These are phyloP conservation scores for Rhinophrynus dorsalis DNA, from an alignment of 2,797 vertebrate genomes.

Conservation along the genomic window DNA sequence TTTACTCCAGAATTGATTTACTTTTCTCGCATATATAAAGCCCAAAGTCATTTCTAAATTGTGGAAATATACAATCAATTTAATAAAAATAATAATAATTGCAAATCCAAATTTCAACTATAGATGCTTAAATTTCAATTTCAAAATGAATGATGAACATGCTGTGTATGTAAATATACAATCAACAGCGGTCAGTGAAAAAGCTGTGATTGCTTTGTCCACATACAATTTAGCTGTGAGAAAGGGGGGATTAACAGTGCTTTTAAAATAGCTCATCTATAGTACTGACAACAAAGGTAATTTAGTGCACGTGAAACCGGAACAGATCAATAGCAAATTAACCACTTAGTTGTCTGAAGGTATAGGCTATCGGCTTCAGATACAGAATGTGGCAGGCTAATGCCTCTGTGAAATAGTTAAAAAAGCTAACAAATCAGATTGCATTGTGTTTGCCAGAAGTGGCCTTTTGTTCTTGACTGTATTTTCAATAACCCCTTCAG, in stretches of 20 bases:
- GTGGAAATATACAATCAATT: too few relatives aligned
- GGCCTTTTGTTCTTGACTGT: constrained; percentile 36
- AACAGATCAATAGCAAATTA: constrained; percentile 41
- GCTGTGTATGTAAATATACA: constrained; percentile 18
- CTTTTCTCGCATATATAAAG: too few relatives aligned
- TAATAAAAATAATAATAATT: too few relatives aligned
- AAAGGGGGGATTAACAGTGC: constrained; percentile 5
- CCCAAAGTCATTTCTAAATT: too few relatives aligned
- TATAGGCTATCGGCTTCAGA: neutral
- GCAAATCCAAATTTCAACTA: too few relatives aligned
- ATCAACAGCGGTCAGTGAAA: neutral
- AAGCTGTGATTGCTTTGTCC: constrained; percentile 5
- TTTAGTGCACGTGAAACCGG: constrained; percentile 39
- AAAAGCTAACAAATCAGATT: constrained; percentile 24
- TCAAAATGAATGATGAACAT: too few relatives aligned
- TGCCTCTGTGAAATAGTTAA: neutral
- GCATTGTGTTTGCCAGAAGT: constrained; percentile 27
- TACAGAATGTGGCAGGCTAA: neutral
- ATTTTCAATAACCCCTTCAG: constrained; percentile 40
- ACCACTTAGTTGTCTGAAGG: neutral
- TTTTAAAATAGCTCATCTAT: constrained; percentile 23
- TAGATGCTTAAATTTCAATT: too few relatives aligned
- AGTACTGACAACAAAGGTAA: constrained; percentile 37
- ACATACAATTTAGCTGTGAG: constrained; percentile 6
- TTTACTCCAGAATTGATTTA: too few relatives aligned